These are phyloP conservation scores for Tigriopus japonicus DNA, from an alignment of 1,140 invertebrate species.

Conservation along the genomic window DNA sequence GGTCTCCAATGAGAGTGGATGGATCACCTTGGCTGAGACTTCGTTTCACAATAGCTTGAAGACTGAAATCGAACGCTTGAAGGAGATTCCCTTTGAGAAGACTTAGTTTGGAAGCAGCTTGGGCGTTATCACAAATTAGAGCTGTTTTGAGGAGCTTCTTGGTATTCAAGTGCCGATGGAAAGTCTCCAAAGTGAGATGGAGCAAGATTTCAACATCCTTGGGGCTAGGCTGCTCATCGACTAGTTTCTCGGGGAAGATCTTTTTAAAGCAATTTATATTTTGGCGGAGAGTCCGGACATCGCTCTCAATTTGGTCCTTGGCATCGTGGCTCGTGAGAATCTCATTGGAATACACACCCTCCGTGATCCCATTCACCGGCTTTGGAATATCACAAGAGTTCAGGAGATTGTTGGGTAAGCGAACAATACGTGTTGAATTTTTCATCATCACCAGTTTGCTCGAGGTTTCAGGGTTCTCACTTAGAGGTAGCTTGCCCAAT, in stretches of 20 bases:
- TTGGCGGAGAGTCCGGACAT: background rate
- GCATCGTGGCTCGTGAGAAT: slow-evolving; percentile 25
- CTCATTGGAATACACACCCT: slow-evolving; percentile 31
- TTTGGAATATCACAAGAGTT: slow-evolving; percentile 27
- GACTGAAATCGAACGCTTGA: slow-evolving; percentile 26
- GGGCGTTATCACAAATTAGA: slow-evolving; percentile 28
- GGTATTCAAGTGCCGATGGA: background rate
- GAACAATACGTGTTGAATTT: slow-evolving; percentile 29
- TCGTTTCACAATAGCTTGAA: slow-evolving; percentile 25
- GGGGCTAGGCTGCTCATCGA: background rate
- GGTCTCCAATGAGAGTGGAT: background rate
- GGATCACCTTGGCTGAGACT: background rate
- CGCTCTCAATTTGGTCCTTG: background rate
- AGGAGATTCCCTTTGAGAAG: slow-evolving; percentile 27
- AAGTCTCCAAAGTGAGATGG: slow-evolving; percentile 4
- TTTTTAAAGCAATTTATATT: background rate
- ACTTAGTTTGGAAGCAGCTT: slow-evolving; percentile 29
- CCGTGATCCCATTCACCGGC: slow-evolving; percentile 27
- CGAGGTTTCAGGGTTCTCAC: slow-evolving; percentile 18
- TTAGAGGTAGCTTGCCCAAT: slow-evolving; percentile 25
- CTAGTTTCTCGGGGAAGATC: background rate
- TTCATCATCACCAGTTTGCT: slow-evolving; percentile 28
- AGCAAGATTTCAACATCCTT: slow-evolving; percentile 3
- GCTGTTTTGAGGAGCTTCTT: slow-evolving; percentile 19
- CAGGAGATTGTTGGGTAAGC: slow-evolving; percentile 25